Evolutionary conservation across 2,113 vertebrate species (phyloP).

Genomic region (Cranoglanis bouderius): DNA sequence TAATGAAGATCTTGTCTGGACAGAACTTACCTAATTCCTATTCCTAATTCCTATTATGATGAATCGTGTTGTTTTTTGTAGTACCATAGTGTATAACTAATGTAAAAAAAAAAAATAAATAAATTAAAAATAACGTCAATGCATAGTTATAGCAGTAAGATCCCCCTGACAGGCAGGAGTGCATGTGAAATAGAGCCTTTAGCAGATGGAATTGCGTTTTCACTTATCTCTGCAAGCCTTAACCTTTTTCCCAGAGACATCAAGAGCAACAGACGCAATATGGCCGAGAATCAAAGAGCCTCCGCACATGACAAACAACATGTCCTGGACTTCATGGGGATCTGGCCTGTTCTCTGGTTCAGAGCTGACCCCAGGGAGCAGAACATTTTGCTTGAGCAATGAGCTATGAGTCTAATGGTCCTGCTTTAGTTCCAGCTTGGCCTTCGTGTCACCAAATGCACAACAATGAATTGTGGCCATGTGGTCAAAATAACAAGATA

Average conservation of each 20-base stretch:
- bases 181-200: constrained; percentile 26
- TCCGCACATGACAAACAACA: constrained; percentile 57
- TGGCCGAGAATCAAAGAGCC: constrained; percentile 55
- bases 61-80: not conserved
- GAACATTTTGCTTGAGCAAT: constrained; percentile 32
- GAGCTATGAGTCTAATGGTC: constrained; percentile 33
- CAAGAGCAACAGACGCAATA: constrained; percentile 59
- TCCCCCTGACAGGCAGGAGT: constrained; percentile 35
- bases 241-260: constrained; percentile 55
- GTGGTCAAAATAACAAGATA: not conserved
- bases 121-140: not conserved
- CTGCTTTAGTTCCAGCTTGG: constrained; percentile 23
- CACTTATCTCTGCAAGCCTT: constrained; percentile 37
- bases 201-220: constrained; percentile 35
- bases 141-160: not conserved
- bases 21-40: not conserved
- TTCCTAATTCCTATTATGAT: not conserved
- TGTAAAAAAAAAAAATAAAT: not conserved
- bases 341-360: constrained; percentile 47
- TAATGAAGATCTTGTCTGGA: not conserved
- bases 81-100: constrained; percentile 6
- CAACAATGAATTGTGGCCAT: constrained; percentile 27
- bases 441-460: constrained; percentile 20
- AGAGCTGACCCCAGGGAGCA: constrained; percentile 24
- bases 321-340: constrained; percentile 58